These are phyloP conservation scores for Pherbina coryleti DNA, from an alignment of 2,888 invertebrate species.

Conservation along the genomic window DNA sequence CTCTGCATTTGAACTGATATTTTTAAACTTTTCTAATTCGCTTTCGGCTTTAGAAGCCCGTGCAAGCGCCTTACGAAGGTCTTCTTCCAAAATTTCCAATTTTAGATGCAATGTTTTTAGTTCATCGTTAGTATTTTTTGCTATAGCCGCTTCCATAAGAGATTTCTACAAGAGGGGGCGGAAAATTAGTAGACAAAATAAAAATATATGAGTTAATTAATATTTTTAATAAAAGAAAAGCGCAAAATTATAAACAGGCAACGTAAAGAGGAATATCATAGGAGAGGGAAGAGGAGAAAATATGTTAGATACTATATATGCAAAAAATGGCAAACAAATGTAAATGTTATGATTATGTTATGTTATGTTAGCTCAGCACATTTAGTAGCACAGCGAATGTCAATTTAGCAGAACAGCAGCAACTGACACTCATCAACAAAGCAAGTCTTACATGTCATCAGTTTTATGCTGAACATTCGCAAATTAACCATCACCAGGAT, in stretches of 20 bases:
- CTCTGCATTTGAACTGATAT: constrained; percentile 17
- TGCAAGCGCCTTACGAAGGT: constrained; percentile 70
- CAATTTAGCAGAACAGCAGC: not conserved
- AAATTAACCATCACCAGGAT: constrained; percentile 25
- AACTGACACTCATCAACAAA: not conserved
- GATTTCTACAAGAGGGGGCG: constrained; percentile 68
- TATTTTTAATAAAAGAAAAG: constrained; percentile 7
- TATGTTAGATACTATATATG: not conserved
- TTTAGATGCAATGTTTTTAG: constrained; percentile 73
- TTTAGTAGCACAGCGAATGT: not conserved
- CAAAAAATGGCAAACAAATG: not conserved
- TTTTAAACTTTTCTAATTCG: constrained; percentile 63
- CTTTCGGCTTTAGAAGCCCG: constrained; percentile 72
- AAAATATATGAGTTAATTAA: constrained; percentile 20
- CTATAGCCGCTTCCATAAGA: constrained; percentile 72
- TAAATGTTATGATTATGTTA: not conserved
- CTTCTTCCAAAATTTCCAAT: constrained; percentile 72
- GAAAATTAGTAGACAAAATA: constrained; percentile 62
- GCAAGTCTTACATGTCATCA: constrained; percentile 16
- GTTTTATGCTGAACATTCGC: not conserved
- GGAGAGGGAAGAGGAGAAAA: not conserved
- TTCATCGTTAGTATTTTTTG: constrained; percentile 71
- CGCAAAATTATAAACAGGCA: not conserved
- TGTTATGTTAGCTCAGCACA: not conserved
- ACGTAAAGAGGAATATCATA: not conserved